phyloP scores from a whole-genome alignment of 2,113 vertebrate genomes.

The Atherinomorus stipes region DNA sequence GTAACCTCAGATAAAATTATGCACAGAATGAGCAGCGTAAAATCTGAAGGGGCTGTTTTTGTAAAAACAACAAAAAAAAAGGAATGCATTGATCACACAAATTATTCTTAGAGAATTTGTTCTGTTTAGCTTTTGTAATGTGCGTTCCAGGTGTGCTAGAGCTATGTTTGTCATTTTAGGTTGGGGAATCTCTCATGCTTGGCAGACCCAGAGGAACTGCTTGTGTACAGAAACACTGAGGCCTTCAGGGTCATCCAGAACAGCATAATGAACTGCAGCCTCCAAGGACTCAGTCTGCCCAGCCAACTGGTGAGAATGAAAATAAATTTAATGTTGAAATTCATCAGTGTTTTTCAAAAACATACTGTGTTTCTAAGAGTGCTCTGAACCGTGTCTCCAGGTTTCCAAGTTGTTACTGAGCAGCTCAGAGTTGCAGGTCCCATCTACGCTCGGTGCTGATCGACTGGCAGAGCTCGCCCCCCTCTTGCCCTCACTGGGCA shows the following conservation, averaged over 20 bases:
- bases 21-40: too few species aligned
- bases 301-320: conserved; percentile 75
- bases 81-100: too few species aligned
- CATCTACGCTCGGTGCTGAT: conserved; percentile 58
- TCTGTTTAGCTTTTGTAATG: too few species aligned
- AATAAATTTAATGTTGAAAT: background rate
- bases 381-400: conserved; percentile 53
- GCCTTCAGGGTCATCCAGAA: conserved; percentile 74
- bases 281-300: conserved; percentile 64
- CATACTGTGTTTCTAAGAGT: background rate
- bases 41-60: too few species aligned
- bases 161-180: conserved; percentile 59
- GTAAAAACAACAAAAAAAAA: too few species aligned
- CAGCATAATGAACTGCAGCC: conserved; percentile 74
- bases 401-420: conserved; percentile 74
- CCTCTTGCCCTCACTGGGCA: conserved; percentile 79
- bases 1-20: background rate
- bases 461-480: conserved; percentile 68
- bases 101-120: too few species aligned
- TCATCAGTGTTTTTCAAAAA: background rate
- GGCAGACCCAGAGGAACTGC: conserved; percentile 73
- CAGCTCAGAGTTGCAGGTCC: conserved; percentile 57
- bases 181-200: conserved; percentile 78
- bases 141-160: conserved; percentile 11
- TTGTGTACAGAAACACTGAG: conserved; percentile 68